phyloP scores from a whole-genome alignment of 2,888 invertebrate genomes.

The Gastrophysa polygoni region DNA sequence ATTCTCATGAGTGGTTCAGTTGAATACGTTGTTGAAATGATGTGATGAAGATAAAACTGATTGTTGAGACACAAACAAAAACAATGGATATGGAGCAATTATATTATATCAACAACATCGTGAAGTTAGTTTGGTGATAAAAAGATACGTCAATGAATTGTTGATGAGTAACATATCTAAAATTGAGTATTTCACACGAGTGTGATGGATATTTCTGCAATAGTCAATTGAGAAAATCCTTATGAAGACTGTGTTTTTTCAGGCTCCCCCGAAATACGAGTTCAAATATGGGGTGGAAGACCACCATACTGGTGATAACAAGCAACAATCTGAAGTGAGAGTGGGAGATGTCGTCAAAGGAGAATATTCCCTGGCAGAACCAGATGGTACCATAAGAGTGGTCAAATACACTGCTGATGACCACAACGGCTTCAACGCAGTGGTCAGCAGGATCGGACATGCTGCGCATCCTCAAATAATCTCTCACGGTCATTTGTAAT shows the following conservation, averaged over 20 bases:
- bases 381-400: conserved; percentile 67
- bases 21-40: too few species aligned
- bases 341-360: conserved; percentile 68
- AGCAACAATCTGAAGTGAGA: conserved; percentile 60
- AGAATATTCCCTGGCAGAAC: conserved; percentile 67
- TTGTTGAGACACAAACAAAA: too few species aligned
- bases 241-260: neutral
- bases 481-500: neutral
- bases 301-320: conserved; percentile 63
- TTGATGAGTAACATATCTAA: too few species aligned
- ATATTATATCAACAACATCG: too few species aligned
- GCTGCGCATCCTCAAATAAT: conserved; percentile 40
- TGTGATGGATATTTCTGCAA: too few species aligned
- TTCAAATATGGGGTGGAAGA: conserved; percentile 64
- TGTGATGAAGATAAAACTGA: too few species aligned
- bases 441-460: conserved; percentile 61
- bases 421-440: conserved; percentile 67
- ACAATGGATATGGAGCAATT: too few species aligned
- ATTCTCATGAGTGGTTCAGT: too few species aligned
- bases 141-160: too few species aligned
- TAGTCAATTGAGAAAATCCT: too few species aligned
- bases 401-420: conserved; percentile 69
- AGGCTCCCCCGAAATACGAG: conserved; percentile 60
- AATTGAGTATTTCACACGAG: too few species aligned
- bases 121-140: too few species aligned